Conservation (phyloP, 2,797 vertebrate species). For the Austrolebias charrua region DNA sequence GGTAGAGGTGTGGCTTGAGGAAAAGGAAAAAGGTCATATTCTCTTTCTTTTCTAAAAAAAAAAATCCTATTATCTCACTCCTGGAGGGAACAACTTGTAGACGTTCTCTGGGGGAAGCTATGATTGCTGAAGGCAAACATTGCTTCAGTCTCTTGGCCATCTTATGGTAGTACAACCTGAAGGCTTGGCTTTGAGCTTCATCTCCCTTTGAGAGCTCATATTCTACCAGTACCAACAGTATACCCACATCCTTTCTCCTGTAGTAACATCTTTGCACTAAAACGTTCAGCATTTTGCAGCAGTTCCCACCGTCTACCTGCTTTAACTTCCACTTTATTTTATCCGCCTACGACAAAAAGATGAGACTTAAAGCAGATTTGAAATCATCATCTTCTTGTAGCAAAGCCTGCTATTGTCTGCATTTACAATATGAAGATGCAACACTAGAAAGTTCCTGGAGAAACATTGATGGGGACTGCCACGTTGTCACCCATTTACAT, state of each 20-base stretch:
- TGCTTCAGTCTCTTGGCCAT: slow-evolving; percentile 34
- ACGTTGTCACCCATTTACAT: no score
- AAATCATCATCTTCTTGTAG: not conserved
- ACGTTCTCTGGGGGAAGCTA: slow-evolving; percentile 47
- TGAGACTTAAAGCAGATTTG: not conserved
- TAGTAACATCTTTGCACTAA: slow-evolving; percentile 19
- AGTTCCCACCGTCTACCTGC: slow-evolving; percentile 1
- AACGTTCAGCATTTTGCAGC: slow-evolving; percentile 27
- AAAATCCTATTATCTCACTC: slow-evolving; percentile 26
- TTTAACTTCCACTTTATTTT: slow-evolving; percentile 12
- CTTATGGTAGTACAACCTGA: slow-evolving; percentile 19
- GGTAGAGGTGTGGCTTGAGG: slow-evolving; percentile 46
- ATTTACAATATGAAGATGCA: not conserved
- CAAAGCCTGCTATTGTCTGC: not conserved
- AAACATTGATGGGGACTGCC: no score
- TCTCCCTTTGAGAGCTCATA: slow-evolving; percentile 40
- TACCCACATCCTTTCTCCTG: slow-evolving; percentile 2
- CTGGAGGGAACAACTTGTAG: slow-evolving; percentile 40
- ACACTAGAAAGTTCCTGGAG: not conserved
- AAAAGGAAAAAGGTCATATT: slow-evolving; percentile 36
- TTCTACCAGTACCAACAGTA: slow-evolving; percentile 16
- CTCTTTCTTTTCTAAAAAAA: slow-evolving; percentile 26
- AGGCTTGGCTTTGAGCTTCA: slow-evolving; percentile 49
- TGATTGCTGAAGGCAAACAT: slow-evolving; percentile 41
- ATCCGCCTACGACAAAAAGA: slow-evolving; percentile 5